Evolutionary conservation across 2,797 vertebrate species (phyloP), one percentile per base, ranked within the genome.

Genomic region (Tapirus indicus): DNA sequence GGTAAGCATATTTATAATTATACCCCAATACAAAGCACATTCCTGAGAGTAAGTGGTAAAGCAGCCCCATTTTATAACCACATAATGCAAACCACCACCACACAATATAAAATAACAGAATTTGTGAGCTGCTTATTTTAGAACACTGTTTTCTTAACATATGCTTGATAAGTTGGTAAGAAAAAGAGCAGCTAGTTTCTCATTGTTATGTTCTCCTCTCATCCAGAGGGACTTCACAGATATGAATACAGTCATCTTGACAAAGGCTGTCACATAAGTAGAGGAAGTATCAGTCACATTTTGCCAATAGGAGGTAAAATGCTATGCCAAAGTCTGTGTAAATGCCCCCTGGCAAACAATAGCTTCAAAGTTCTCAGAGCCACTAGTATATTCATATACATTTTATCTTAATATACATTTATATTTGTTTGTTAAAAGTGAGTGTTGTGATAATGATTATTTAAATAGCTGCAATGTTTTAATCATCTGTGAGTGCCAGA

Each of bases 41-140:
- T 98, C 95, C 95, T 96, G 72, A 96, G 64, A 95, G 85, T 91
- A 92, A 97, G 85, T 95, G 97, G 95, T 97, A 75, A 95, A 93
- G 79, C 77, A 84, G 77, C 62, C 91, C 95, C 96, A 83, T 89
- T 97, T 96, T 94, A 95, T 93, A 95, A 96, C 95, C 95, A 97
- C 95, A 96, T 96, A 83, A 97, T 64, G 95, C 94, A 97, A 98
- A 92, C 95, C 91, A 93, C 88, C 66, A 97, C 95, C 96, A 88
- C 97, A 97, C 77, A 96, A 95, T 84, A 83, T 94, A 98, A 97
- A 98, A 93, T 98, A 91, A 77, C 95, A 98, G 97, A 98, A 98
- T 98, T 98, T 98, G 98, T 95, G 98, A 97, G 87, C 97, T 98
- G 93, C 98, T 98, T 98, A 97, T 98, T 98, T 98, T 98, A 98